phyloP scores from a whole-genome alignment of 2,888 invertebrate species.

The Eupithecia inturbata region DNA sequence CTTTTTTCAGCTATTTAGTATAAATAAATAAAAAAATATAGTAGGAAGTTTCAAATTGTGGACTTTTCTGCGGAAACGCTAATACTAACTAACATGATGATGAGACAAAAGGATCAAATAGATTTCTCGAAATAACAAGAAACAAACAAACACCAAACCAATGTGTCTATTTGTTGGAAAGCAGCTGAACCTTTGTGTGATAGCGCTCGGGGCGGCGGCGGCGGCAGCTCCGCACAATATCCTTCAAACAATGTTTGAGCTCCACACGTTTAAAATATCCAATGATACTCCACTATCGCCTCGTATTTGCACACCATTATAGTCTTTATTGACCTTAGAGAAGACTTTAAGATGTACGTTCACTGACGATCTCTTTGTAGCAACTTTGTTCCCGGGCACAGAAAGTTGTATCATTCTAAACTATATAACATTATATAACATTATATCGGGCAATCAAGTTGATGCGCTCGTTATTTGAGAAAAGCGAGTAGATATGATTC shows the following conservation, averaged over 20 bases:
- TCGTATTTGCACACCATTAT: conserved; percentile 40
- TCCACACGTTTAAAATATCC: conserved; percentile 21
- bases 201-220: not conserved
- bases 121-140: not conserved
- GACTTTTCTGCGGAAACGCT: not conserved
- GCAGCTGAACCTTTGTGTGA: not conserved
- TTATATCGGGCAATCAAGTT: conserved; percentile 2
- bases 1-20: not conserved
- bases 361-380: not conserved
- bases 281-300: conserved; percentile 32
- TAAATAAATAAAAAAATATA: not conserved
- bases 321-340: conserved; percentile 37
- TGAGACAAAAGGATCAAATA: not conserved
- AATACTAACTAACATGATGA: not conserved
- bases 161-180: not conserved
- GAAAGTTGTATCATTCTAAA: not conserved
- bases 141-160: conserved; percentile 4
- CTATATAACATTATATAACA: not conserved
- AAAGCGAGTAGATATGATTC: not conserved
- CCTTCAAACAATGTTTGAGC: conserved; percentile 6
- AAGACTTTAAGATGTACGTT: not conserved
- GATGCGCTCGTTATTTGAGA: not conserved
- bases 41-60: not conserved
- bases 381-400: not conserved
- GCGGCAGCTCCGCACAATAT: not conserved